Conservation (phyloP, 1,140 invertebrate species). For the Rhyacophila brunnea region DNA sequence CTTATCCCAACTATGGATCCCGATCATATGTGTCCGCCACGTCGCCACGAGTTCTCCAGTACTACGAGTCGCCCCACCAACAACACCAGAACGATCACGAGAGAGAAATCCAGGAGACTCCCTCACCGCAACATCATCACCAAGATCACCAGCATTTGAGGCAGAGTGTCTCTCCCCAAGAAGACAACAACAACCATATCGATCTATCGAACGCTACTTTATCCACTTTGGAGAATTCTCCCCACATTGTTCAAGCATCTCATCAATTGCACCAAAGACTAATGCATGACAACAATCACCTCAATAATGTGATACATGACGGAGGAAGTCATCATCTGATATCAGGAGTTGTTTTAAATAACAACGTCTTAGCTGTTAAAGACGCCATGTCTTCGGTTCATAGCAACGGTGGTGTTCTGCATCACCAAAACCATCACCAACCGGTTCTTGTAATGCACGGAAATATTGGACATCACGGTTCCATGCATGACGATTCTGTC, state of each 20-base stretch:
- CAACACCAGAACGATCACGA: constrained; percentile 23
- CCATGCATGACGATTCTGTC: constrained; percentile 16
- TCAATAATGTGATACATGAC: constrained; percentile 2
- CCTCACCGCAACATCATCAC: constrained; percentile 18
- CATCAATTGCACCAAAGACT: constrained; percentile 18
- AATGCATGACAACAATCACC: constrained; percentile 5
- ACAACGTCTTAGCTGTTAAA: constrained; percentile 24
- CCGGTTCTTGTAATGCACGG: constrained; percentile 29
- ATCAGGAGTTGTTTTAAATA: constrained; percentile 13
- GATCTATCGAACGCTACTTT: constrained; percentile 16
- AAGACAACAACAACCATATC: constrained; percentile 12
- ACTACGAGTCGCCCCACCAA: constrained; percentile 12
- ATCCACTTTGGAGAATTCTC: constrained; percentile 15
- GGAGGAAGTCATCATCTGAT: constrained; percentile 16
- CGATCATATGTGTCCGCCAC: not conserved
- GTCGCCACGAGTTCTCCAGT: not conserved
- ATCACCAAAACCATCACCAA: constrained; percentile 24
- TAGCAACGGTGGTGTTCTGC: constrained; percentile 12
- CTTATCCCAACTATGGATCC: not conserved
- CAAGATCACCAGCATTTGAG: constrained; percentile 10
- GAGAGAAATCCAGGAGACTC: constrained; percentile 10
- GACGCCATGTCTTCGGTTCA: constrained; percentile 10
- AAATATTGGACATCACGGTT: constrained; percentile 11
- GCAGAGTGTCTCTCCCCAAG: constrained; percentile 27
- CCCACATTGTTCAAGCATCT: constrained; percentile 24